Base-by-base conservation (phyloP, 2,888 invertebrate species). In the Lithophane socia region DNA sequence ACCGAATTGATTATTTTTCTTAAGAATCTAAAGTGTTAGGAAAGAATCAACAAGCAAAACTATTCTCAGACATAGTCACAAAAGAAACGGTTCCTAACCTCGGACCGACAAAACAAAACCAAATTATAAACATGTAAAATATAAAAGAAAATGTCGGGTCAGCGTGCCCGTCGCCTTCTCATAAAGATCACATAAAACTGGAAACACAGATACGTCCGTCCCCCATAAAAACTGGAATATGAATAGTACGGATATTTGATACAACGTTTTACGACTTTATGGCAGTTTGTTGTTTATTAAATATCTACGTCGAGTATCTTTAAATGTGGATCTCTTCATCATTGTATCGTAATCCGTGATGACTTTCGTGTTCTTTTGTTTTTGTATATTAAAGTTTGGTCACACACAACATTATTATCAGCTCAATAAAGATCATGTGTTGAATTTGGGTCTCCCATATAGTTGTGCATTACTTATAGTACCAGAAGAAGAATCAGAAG, bases 131-230 rank as follows among this genome's bases (percentile, higher is more conserved):
- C 88, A 90, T 90, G 87, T 93, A 93, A 91, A 92, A 92, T 90
- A 88, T 83, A 76, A 88, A 88, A 88, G 82, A 80, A 85, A 85
- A 87, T 87, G 76, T 81, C 73, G 92, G 93, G 94, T 92, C 93
- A 93, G 89, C 91, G 92, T 91, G 88, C 91, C 88, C 86, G 87
- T 85, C 89, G 89, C 85, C 86, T 90, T 87, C 91, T 90, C 90
- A 92, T 93, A 93, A 94, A 93, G 93, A 94, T 93, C 94, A 89
- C 93, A 95, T 95, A 95, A 95, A 95, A 93, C 90, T 90, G 90
- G 91, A 93, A 92, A 94, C 92, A 92, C 93, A 93, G 93, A 95
- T 95, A 94, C 91, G 93, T 92, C 92, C 92, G 92, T 90, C 91
- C 93, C 89, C 92, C 89, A 94, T 95, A 95, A 95, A 96, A 96